Evolutionary conservation across 2,888 invertebrate species (phyloP), one percentile per base, ranked within the genome.

Genomic region (Drosophila ustulata): DNA sequence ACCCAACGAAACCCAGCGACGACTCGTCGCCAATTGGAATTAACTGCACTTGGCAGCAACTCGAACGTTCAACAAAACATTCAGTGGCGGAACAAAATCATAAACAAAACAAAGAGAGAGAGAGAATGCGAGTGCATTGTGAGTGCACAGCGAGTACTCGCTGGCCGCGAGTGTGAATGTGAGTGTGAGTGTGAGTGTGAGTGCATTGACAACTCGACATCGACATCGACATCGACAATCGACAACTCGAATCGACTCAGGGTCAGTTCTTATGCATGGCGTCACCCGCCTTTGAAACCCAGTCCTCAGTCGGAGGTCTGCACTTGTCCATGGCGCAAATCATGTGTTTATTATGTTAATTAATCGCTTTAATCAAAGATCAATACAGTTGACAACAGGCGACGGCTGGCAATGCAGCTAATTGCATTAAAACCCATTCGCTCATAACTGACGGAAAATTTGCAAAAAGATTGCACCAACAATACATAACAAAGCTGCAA

Each of bases 281-380:
- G 71, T 75, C 80, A 75, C 80, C 75, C 76, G 51, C 80, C 80
- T 46, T 59, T 64, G 63, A 57, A 34, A 56, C 76, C 23, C 80
- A 76, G 80, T 66, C 41, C 76, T 13, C 80, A 76, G 80, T 66
- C 41, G 80, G 80, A 80, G 76, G 82, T 78, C 79, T 43, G 50
- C 66, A 79, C 76, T 75, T 68, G 75, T 65, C 55, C 68, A 45
- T 65, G 76, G 76, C 67, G 72, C 77, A 65, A 82, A 82, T 82
- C 71, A 75, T 86, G 70, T 80, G 73, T 74, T 77, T 66, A 83
- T 83, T 84, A 84, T 75, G 83, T 66, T 88, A 86, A 86, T 88
- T 80, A 88, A 88, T 82, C 67, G 78, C 53, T 88, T 82, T 72
- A 86, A 88, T 82, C 80, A 82, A 79, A 88, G 68, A 82, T 82